phyloP scores from a whole-genome alignment of 2,888 invertebrate genomes.

The Meganola albula region DNA sequence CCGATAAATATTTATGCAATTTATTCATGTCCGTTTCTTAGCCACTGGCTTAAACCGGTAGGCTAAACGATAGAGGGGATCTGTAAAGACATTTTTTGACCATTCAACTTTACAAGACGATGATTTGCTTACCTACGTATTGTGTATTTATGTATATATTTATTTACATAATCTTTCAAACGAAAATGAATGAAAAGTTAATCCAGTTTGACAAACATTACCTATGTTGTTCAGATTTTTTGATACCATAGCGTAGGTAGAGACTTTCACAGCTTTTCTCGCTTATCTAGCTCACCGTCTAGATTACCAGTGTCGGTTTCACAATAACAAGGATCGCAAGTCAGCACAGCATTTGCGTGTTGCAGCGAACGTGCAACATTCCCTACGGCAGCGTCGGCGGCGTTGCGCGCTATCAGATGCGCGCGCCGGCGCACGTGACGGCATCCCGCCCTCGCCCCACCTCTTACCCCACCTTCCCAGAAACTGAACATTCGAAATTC shows the following conservation, averaged over 20 bases:
- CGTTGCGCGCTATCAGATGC: constrained; percentile 9
- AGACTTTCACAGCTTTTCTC: background rate
- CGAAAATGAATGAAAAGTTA: no score
- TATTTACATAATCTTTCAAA: no score
- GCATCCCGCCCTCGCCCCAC: constrained; percentile 35
- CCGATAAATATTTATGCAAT: constrained; percentile 72
- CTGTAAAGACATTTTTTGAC: no score
- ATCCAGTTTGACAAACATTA: no score
- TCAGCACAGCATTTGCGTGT: constrained; percentile 37
- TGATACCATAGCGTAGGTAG: no score
- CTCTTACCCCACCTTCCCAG: constrained; percentile 29
- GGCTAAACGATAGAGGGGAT: background rate
- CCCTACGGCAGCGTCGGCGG: constrained; percentile 32
- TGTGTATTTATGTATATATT: no score
- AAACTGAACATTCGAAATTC: constrained; percentile 29
- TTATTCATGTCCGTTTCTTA: constrained; percentile 50
- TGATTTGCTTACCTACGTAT: no score
- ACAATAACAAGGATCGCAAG: constrained; percentile 25
- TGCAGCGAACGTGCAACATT: constrained; percentile 39
- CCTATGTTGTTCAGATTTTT: no score
- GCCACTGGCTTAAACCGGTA: background rate
- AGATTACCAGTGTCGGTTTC: constrained; percentile 18
- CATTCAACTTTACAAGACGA: no score
- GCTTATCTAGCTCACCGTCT: constrained; percentile 2
- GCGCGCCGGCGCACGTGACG: constrained; percentile 57